phyloP scores from a whole-genome alignment of 2,797 vertebrate species.

The Hippopotamyrus pictus region DNA sequence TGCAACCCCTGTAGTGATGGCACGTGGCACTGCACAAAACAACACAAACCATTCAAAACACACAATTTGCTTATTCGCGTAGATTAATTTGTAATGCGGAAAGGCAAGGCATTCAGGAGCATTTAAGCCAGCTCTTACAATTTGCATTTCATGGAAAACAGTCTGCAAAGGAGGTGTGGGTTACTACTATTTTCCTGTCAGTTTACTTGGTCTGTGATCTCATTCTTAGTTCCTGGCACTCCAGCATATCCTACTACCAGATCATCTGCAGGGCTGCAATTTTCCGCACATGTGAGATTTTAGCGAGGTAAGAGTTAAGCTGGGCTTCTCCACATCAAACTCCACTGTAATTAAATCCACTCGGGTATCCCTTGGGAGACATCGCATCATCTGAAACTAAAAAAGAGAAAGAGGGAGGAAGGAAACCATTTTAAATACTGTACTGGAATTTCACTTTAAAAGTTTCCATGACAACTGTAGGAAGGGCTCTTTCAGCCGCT shows the following conservation, averaged over 20 bases:
- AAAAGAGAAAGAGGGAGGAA: background rate
- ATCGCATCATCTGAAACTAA: background rate
- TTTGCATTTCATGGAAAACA: constrained; percentile 3
- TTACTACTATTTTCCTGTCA: background rate
- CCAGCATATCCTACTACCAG: background rate
- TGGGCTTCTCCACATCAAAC: background rate
- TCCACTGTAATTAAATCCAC: background rate
- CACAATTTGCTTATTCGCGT: background rate
- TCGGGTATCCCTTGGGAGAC: background rate
- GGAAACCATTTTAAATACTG: background rate
- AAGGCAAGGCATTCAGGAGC: background rate
- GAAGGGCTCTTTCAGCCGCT: background rate
- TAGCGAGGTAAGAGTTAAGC: background rate
- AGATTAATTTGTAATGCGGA: background rate
- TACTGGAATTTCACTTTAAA: background rate
- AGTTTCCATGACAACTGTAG: constrained; percentile 14
- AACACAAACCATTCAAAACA: background rate
- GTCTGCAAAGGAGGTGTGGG: background rate
- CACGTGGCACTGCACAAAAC: background rate
- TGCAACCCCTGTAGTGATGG: background rate
- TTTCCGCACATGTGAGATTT: background rate
- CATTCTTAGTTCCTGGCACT: background rate
- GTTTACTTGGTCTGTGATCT: background rate
- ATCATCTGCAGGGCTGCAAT: background rate
- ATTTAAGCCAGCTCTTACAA: background rate